phyloP scores from a whole-genome alignment of 2,113 vertebrate species.

The Panurus biarmicus region DNA sequence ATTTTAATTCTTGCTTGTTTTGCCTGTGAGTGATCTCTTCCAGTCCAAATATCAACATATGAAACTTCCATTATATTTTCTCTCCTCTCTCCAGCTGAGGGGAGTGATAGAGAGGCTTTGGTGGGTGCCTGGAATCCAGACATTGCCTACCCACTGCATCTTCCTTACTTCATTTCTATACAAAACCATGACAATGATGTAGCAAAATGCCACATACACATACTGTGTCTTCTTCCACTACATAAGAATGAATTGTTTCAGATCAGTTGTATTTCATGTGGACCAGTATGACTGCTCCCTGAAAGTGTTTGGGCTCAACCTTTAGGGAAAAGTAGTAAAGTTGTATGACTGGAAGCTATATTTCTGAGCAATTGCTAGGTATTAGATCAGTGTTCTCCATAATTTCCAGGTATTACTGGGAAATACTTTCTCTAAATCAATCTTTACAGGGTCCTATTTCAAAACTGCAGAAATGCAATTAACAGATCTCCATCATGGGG shows the following conservation, averaged over 20 bases:
- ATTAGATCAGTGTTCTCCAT: neutral
- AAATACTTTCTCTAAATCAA: neutral
- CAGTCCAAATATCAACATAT: neutral
- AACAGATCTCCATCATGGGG: neutral
- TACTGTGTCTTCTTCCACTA: neutral
- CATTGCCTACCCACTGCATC: neutral
- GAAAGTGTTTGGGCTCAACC: neutral
- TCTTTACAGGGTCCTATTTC: neutral
- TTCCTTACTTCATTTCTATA: neutral
- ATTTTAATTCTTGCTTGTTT: neutral
- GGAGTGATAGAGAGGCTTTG: neutral
- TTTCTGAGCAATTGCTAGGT: neutral
- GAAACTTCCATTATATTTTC: neutral
- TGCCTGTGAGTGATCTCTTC: neutral
- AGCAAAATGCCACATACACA: neutral
- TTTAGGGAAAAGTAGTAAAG: neutral
- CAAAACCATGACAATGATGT: accelerated
- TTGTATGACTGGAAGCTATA: neutral
- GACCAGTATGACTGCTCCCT: neutral
- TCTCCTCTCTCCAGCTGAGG: neutral
- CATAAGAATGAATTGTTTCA: neutral
- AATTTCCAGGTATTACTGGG: neutral
- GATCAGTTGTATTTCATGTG: neutral
- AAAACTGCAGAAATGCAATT: neutral
- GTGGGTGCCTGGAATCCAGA: neutral